Evolutionary conservation across 2,797 vertebrate genomes (phyloP), one percentile per base, ranked within the genome.

Genomic region (Anas bernieri): DNA sequence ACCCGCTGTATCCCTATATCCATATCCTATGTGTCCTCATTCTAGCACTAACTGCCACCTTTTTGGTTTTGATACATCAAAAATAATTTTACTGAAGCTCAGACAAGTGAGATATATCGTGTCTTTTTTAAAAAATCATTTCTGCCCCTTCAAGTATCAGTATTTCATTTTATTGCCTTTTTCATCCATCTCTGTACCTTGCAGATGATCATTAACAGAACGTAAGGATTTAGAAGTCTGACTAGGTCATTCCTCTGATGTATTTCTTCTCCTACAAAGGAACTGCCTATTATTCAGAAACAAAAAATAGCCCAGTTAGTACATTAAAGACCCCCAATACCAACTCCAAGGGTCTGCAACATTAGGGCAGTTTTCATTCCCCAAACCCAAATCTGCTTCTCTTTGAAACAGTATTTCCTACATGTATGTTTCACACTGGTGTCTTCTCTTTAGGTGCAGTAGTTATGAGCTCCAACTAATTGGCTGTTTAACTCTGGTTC

Each of bases 11-110:
- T 18, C 50, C 35, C 21, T 46, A 8, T 21, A 89, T 31, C 15
- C 20, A 54, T 7, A 45, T 5, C 11, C 11, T 39, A 62, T 0
- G 0, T 7, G 46, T 39, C 55, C n/a, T 83, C 4, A 1, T 35
- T 79, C 68, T 17, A 82, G 18, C 8, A 8, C 14, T 20, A 74
- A 9, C 26, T 61, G 46, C 7, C 7, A 58, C 48, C 11, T 31
- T 87, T 69, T 59, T 68, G 41, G 41, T 66, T 85, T 76, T 48
- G 45, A 76, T 6, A 54, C 15, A 22, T 56, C 22, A 22, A 25
- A 91, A 78, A 28, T 31, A 55, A 70, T 87, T 89, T 73, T 39
- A 58, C 12, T 66, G 75, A 87, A 73, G 33, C 37, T 91, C 16
- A 76, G n/a, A 66, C 43, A 83, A 58, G 15, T 17, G 63, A 87